Conservation (phyloP, 2,888 invertebrate species). For the Cataglyphis rosenhaueri region DNA sequence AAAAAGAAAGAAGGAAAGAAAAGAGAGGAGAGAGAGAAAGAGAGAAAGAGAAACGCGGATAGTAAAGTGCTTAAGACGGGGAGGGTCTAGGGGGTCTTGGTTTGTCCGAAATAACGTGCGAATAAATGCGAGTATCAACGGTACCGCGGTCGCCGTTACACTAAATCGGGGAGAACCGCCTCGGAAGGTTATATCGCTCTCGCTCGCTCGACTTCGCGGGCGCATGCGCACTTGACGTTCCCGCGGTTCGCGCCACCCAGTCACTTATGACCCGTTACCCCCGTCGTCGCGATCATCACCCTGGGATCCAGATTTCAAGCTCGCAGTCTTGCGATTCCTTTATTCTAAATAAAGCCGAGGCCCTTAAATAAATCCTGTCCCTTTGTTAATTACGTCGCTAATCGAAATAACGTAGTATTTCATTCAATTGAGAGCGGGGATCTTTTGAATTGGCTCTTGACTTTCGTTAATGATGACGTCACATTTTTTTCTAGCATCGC, state of each 20-base stretch:
- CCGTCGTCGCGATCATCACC: conserved; percentile 39
- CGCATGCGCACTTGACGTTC: conserved; percentile 39
- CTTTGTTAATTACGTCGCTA: background rate
- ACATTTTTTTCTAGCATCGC: background rate
- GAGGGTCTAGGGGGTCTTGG: conserved; percentile 57
- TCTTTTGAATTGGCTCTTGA: background rate
- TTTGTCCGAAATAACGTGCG: conserved; percentile 60
- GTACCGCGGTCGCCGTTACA: conserved; percentile 79
- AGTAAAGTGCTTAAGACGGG: conserved; percentile 60
- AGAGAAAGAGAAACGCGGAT: conserved; percentile 27
- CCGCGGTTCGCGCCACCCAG: conserved; percentile 65
- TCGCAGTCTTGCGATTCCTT: conserved; percentile 6
- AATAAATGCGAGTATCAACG: conserved; percentile 71
- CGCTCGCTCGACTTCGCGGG: background rate
- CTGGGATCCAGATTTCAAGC: conserved; percentile 5
- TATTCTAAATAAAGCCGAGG: too few relatives aligned
- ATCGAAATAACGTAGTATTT: background rate
- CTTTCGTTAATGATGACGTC: background rate
- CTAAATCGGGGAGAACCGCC: conserved; percentile 47
- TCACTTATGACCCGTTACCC: conserved; percentile 68
- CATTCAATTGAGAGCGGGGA: background rate
- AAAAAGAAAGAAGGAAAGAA: background rate
- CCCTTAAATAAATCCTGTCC: too few relatives aligned
- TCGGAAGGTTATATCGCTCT: background rate
- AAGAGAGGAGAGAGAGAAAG: conserved; percentile 1